Base-by-base conservation (phyloP, 2,113 vertebrate genomes). In the Clarias gariepinus region DNA sequence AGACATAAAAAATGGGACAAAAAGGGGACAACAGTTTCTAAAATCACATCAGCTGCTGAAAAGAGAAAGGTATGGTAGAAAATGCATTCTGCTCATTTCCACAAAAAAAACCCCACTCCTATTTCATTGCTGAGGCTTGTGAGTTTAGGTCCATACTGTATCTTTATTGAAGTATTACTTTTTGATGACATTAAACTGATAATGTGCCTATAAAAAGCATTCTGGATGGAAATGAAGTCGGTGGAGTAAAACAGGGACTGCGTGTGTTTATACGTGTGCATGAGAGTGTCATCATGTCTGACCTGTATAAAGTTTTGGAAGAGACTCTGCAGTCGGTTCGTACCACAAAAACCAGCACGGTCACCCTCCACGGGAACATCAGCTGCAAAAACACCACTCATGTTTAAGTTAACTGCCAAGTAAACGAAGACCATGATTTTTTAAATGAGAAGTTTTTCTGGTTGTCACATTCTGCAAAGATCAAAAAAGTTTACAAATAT, bases 341-440 rank as follows among this genome's bases (percentile, higher is more conserved):
- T 77, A 74, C 91, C 92, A 88, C 95, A 95, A 89, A 95, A 95
- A 52, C 90, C 92, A 86, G 55, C 88, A 36, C 23, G 74, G 36
- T 68, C 18, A 1, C 74, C 85, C 69, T 63, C 88, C 86, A 78
- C 73, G 3, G 87, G 88, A 23, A 92, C 86, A 5, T 89, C 86
- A 23, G 92, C 94, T 95, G 57, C 25, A 74, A 21, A 36, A 11
- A 41, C 79, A 74, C 8, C 77, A 80, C 28, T 30, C 2, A 78
- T 0, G 2, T 16, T 13, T 9, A 3, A 53, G 25, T 55, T 78
- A 28, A 28, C 47, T n/a, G 52, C 13, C 23, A 57, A 9, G n/a
- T 30, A 28, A 78, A 18, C 18, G 15, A 57, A 28, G 15, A 78
- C n/a, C 0, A 3, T 78, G 52, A 15, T 53, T 11, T n/a, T n/a